Evolutionary conservation across 1,140 invertebrate species (phyloP), one percentile per base, ranked within the genome.

Genomic region (Varroa destructor): DNA sequence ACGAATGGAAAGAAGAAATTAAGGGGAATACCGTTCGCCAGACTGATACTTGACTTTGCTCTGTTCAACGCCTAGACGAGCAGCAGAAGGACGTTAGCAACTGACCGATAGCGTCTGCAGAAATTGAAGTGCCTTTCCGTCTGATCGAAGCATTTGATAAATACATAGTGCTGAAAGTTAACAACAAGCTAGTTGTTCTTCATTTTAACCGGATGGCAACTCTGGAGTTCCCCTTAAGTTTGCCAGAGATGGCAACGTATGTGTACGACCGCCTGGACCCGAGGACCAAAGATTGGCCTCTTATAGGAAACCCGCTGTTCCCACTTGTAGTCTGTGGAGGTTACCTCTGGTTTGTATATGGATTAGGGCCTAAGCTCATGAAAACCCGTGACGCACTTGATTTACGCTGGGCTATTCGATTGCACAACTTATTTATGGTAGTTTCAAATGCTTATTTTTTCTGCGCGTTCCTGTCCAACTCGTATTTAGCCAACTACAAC

Each of bases 391-490:
- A 81, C 74, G 78, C 81, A 57, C 72, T 78, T 12, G 77, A 81
- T 58, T 58, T 82, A 57, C 75, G 77, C 56, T 76, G 76, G 43
- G 37, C 80, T 6, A 75, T 82, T 70, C 85, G 94, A 72, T 84
- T 87, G 1, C 95, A 96, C 79, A 97, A 95, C 79, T 80, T 93
- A 73, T 81, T 84, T 2, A 89, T 95, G 86, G 78, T 82, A 43
- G 57, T 76, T 3, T 67, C 61, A 46, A 67, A 67, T 46, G 40
- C 46, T 37, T 67, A 43, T 46, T 67, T 67, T 46, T 40, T 46
- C 12, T 12, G 14, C 40, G 61, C 14, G 73, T 81, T 74, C 54
- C 6, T 74, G 1, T 56, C 55, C 42, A 70, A 64, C n/a, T 61
- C 70, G 14, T 67, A 74, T 25, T 51, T 74, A 1, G 43, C 55